Conservation (phyloP, 2,113 vertebrate genomes). For the Syngnathus typhle region DNA sequence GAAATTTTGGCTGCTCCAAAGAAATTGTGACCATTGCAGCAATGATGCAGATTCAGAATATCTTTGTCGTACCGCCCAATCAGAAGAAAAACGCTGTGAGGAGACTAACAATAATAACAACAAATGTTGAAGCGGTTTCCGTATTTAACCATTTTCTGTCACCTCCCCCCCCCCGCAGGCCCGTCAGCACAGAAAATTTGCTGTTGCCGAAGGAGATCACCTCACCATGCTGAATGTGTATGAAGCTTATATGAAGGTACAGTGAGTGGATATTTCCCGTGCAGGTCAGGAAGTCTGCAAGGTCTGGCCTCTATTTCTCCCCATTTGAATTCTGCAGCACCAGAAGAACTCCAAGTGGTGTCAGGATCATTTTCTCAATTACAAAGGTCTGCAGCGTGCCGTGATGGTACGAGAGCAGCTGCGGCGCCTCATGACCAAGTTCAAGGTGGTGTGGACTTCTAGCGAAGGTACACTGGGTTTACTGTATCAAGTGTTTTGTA, state of each 20-base stretch:
- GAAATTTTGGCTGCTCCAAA: conserved; percentile 94
- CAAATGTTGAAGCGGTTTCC: conserved; percentile 21
- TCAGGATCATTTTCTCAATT: conserved; percentile 94
- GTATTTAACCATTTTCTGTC: conserved; percentile 19
- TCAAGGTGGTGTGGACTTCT: conserved; percentile 90
- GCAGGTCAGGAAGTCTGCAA: background rate
- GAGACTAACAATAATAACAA: conserved; percentile 23
- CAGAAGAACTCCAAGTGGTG: conserved; percentile 97
- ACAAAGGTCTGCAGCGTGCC: conserved; percentile 91
- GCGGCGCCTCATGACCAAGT: conserved; percentile 90
- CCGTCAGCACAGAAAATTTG: conserved; percentile 90
- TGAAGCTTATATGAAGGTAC: conserved; percentile 95
- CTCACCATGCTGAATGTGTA: conserved; percentile 98
- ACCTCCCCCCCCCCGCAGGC: conserved; percentile 65
- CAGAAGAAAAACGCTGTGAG: conserved; percentile 90
- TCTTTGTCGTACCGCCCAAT: conserved; percentile 85
- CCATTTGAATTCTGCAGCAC: conserved; percentile 70
- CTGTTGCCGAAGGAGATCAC: conserved; percentile 95
- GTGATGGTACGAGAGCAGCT: conserved; percentile 89
- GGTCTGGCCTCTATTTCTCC: background rate
- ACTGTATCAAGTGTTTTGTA: background rate
- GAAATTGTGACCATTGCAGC: conserved; percentile 94
- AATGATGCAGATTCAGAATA: conserved; percentile 99
- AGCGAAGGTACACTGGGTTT: conserved; percentile 79
- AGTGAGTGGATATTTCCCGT: conserved; percentile 14